These are phyloP conservation scores for Drosophila ochracea DNA, from an alignment of 2,888 invertebrate species.

Conservation along the genomic window DNA sequence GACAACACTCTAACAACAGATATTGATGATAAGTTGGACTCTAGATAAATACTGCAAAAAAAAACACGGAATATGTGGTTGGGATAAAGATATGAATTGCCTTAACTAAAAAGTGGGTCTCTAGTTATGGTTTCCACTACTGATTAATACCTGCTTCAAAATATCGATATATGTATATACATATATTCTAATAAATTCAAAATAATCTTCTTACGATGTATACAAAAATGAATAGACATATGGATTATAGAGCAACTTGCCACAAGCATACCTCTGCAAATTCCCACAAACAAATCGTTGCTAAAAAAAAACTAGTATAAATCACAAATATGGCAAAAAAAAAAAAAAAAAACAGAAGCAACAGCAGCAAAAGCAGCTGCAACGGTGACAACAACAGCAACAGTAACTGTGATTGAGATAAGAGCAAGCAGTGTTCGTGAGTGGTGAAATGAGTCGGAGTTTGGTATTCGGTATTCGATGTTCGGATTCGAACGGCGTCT, in stretches of 20 bases:
- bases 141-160: neutral
- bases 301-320: constrained; percentile 15
- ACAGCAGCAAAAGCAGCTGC: neutral
- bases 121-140: neutral
- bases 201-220: neutral
- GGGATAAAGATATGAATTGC: neutral
- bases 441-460: constrained; percentile 33
- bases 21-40: neutral
- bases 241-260: neutral
- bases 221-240: neutral
- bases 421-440: constrained; percentile 37
- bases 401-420: constrained; percentile 31
- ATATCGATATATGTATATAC: neutral
- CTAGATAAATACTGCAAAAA: neutral
- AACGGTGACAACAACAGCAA: constrained; percentile 12
- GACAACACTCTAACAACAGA: neutral
- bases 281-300: constrained; percentile 4
- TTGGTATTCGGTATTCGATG: constrained; percentile 28
- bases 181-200: neutral
- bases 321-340: constrained; percentile 10
- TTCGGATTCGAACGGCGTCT: constrained; percentile 60
- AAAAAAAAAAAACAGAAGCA: constrained; percentile 3
- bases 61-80: neutral
- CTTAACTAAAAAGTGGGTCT: neutral
- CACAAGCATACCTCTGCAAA: neutral